Evolutionary conservation across 2,113 vertebrate genomes (phyloP), one percentile per base, ranked within the genome.

Genomic region (Abramis brama): DNA sequence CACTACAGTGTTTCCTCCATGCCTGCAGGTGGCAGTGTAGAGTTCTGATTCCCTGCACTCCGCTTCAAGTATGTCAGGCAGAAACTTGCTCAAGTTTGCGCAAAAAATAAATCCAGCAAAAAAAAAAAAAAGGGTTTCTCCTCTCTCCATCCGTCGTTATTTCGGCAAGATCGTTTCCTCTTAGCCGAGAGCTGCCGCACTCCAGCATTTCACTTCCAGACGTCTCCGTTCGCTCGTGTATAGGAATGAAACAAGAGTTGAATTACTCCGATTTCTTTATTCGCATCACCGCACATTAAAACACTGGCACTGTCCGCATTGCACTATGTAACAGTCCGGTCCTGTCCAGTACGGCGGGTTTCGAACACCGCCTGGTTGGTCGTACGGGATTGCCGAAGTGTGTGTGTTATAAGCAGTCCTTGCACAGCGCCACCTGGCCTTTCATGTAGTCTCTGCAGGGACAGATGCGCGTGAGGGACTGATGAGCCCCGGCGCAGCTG

Each of bases 391-490:
- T 11, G 68, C 8, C 7, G 1, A 17, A 1, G 50, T 62, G 84
- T 62, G 84, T 84, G 33, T 88, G 88, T 88, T 99, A 99, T 97
- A 99, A 95, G 91, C 98, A 99, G 95, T 96, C 95, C 79, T 96
- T 95, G 89, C 98, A 99, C 87, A 99, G 95, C 0, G 98, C 98
- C 91, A 98, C 98, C 94, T 99, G 98, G 91, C 98, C 98, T 92
- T 99, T 99, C 95, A 97, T 97, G 89, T 99, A 99, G 96, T 99
- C 97, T 87, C 98, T 95, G 93, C 98, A 99, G 77, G 98, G 98
- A 93, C 98, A 99, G 94, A 99, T 79, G 89, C 98, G 96, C 73
- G 89, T 93, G 91, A 97, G 95, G 27, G 93, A 93, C 43, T 92
- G 87, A 91, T 99, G 97, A 82, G 97, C 95, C 1, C 98, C 97